Conservation (phyloP, 64 coral and sea anemone genomes). For the Actinia equina region DNA sequence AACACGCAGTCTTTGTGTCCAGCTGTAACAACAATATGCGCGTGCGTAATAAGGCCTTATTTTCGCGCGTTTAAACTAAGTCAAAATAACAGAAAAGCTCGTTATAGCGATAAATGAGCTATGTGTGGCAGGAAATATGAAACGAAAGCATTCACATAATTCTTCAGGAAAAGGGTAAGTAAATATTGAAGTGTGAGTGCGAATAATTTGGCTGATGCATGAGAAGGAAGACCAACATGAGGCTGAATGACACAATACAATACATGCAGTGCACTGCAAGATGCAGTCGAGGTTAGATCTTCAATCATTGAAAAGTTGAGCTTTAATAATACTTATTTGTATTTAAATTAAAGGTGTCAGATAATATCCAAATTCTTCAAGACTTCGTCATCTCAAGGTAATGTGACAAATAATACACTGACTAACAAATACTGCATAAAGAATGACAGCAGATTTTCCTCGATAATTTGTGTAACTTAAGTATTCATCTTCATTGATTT, state of each 20-base stretch:
- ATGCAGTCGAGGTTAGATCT: too few relatives aligned
- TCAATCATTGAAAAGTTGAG: background rate
- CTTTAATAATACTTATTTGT: background rate
- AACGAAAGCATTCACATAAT: constrained; percentile 1
- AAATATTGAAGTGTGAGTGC: background rate
- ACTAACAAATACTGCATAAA: too few relatives aligned
- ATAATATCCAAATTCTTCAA: constrained; percentile 65
- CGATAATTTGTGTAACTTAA: too few relatives aligned
- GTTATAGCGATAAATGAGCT: background rate
- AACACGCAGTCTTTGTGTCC: background rate
- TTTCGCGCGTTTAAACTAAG: constrained; percentile 22
- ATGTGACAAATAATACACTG: background rate
- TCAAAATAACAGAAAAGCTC: background rate
- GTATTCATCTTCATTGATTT: too few relatives aligned
- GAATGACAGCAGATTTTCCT: too few relatives aligned
- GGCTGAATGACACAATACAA: background rate
- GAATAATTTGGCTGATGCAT: background rate
- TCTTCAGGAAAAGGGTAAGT: constrained; percentile 15
- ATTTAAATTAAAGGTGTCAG: constrained; percentile 13
- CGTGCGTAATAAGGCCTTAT: background rate
- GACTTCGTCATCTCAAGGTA: constrained; percentile 28
- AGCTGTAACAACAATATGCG: constrained; percentile 9
- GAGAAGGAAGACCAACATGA: background rate
- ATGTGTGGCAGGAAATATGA: constrained; percentile 13
- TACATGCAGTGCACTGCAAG: too few relatives aligned